Evolutionary conservation across 2,113 vertebrate species (phyloP), one percentile per base, ranked within the genome.

Genomic region (Dolichallabes microphthalmus): DNA sequence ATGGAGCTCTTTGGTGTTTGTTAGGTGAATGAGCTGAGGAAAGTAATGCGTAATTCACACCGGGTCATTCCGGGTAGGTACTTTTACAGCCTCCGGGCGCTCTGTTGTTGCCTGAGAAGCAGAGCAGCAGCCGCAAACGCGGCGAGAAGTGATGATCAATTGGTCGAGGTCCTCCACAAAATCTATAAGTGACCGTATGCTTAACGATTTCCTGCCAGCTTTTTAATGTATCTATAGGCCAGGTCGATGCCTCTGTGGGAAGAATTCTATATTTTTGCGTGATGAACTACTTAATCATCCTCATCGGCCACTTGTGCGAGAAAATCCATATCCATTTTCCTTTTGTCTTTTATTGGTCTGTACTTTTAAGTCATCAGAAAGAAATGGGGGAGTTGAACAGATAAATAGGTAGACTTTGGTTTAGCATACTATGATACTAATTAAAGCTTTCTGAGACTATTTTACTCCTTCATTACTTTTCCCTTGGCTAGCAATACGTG

Each of bases 271-370:
- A 95, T 90, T 95, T 94, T 91, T 91, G 89, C 91, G 89, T 94
- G 93, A 93, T 94, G 90, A 95, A 93, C 92, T 27, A 91, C 91
- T 94, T 94, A 93, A 90, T 96, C 93, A 94, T 94, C 94, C 89
- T 69, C 89, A 87, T 93, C 89, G 92, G 92, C 85, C 88, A 93
- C 86, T 90, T 92, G 93, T 79, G 90, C 92, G 93, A 90, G 82
- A 93, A 95, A 96, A 93, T 93, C 91, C 84, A 93, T 94, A 92
- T 89, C 87, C 89, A 85, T 90, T 94, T 96, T 94, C 91, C 91
- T 92, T 95, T 95, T 94, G 93, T 94, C 93, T 94, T 95, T 94
- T 93, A 94, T 92, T 93, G 92, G 90, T 90, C 83, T 76, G 90
- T 83, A 79, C 80, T 63, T 82, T 87, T 92, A 92, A 88, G 93